Evolutionary conservation across 2,113 vertebrate genomes (phyloP).

Genomic region (Struthidea cinerea): DNA sequence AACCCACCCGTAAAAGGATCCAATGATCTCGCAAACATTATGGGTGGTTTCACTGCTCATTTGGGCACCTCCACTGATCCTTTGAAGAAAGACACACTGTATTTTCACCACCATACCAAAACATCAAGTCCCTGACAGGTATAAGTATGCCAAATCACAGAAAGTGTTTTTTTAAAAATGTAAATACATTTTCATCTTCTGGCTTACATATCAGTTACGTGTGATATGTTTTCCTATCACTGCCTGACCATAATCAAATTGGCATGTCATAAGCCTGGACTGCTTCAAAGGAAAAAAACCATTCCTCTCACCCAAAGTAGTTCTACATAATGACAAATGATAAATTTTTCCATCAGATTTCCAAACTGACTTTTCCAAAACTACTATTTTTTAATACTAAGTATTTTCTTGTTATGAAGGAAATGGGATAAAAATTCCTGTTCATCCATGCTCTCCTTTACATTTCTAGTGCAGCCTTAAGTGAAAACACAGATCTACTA

Average conservation of each 20-base stretch:
- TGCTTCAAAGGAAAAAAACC: not conserved
- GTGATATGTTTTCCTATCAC: not conserved
- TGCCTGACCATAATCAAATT: not conserved
- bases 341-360: not conserved
- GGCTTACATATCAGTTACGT: not conserved
- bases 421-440: not conserved
- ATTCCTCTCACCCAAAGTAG: not conserved
- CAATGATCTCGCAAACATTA: not conserved
- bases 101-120: not conserved
- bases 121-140: not conserved
- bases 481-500: not conserved
- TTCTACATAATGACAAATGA: not conserved
- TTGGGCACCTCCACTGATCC: not conserved
- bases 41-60: not conserved
- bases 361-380: not conserved
- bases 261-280: not conserved
- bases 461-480: not conserved
- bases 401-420: not conserved
- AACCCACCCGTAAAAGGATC: rapidly evolving
- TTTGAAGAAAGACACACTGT: not conserved
- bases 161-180: not conserved
- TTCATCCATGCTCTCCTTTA: not conserved
- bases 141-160: not conserved
- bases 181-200: not conserved
- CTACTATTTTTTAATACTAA: not conserved